A percentile compares a stretch with the other conserved stretches of the same genome.
phyloP scores from a whole-genome alignment of 2,888 invertebrate genomes.

The Rhagium mordax region DNA sequence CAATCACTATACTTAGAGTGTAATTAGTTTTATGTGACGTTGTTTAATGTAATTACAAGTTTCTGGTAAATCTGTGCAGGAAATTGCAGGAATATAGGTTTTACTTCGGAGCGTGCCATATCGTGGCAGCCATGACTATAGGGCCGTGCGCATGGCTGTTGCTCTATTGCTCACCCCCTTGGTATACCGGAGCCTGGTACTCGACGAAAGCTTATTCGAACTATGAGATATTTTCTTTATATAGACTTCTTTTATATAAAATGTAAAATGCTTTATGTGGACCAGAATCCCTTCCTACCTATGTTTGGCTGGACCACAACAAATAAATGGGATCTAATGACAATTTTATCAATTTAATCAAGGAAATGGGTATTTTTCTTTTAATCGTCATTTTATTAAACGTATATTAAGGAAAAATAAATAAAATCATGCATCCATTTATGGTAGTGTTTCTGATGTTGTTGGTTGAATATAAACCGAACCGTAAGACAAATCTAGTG shows the following conservation, averaged over 20 bases:
- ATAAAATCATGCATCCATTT: no score
- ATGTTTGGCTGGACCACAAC: no score
- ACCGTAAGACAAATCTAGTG: no score
- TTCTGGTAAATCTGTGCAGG: constrained; percentile 41
- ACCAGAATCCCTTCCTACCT: no score
- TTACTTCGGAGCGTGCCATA: constrained; percentile 47
- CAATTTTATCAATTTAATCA: no score
- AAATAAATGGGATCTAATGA: no score
- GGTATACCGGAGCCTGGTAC: constrained; percentile 16
- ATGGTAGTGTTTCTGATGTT: no score
- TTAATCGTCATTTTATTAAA: no score
- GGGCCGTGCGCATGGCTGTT: constrained; percentile 44
- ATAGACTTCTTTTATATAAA: not conserved
- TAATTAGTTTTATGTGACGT: constrained; percentile 33
- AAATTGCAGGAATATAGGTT: constrained; percentile 44
- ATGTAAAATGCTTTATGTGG: not conserved
- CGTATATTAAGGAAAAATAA: no score
- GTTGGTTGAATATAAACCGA: no score
- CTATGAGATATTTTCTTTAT: not conserved
- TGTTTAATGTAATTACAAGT: constrained; percentile 39
- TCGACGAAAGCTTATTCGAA: constrained; percentile 16
- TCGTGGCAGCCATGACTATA: constrained; percentile 53
- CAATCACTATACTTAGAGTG: not conserved
- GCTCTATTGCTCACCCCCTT: constrained; percentile 41
- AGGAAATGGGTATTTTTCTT: no score